These are phyloP conservation scores for Malacosoma neustria DNA, from an alignment of 2,888 invertebrate genomes.

Conservation along the genomic window DNA sequence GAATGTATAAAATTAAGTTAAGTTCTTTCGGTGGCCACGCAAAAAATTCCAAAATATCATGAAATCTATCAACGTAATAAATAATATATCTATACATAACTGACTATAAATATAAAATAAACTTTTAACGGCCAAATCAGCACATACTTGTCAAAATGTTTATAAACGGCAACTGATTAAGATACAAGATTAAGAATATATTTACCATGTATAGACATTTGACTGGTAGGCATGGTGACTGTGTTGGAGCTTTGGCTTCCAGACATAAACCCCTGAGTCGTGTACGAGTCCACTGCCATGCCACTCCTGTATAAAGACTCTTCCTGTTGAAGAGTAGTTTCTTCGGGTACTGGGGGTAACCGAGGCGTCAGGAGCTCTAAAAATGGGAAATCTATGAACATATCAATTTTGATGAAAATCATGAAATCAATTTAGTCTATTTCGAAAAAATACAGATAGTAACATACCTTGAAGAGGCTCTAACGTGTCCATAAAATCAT, in stretches of 20 bases:
- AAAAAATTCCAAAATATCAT: no score
- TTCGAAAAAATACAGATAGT: constrained; percentile 3
- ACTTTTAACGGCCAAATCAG: no score
- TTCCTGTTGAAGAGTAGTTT: constrained; percentile 61
- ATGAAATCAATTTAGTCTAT: no score
- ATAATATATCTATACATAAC: no score
- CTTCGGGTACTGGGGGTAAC: constrained; percentile 77
- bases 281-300: constrained; percentile 59
- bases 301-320: constrained; percentile 63
- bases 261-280: constrained; percentile 38
- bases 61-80: no score
- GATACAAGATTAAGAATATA: no score
- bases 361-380: constrained; percentile 60
- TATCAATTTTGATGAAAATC: no score
- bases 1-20: no score
- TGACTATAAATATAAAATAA: no score
- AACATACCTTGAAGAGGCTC: constrained; percentile 86
- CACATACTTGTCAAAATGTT: constrained; percentile 1
- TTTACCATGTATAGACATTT: constrained; percentile 62
- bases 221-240: constrained; percentile 57
- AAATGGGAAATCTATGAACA: no score
- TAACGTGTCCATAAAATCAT: constrained; percentile 94
- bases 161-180: no score
- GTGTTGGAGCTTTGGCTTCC: constrained; percentile 31
- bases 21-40: no score